Base-by-base conservation (phyloP, 2,888 invertebrate genomes). In the Andrena chrysosceles region DNA sequence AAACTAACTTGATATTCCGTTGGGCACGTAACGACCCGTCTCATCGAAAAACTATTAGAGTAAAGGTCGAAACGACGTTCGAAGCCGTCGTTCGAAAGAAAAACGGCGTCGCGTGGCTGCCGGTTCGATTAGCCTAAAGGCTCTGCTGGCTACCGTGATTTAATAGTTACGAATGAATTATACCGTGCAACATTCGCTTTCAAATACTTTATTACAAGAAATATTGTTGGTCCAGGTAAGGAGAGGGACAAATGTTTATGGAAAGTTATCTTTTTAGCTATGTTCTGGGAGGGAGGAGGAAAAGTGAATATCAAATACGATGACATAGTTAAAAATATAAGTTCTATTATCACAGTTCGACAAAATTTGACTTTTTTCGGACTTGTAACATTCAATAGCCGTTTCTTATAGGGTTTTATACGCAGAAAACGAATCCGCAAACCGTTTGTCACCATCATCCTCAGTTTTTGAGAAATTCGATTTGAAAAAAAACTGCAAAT, bases 31-130 rank as follows among this genome's bases (percentile, higher is more conserved):
- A 78, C 81, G 59, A 73, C 60, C 72, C 62, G 72, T 60, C 63
- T 29, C 69, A 81, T 81, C 77, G 81, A 76, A 69, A 73, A 81
- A 77, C 81, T 73, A 78, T 81, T 81, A 81, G 59, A 31, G 69
- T 33, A 66, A 73, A 73, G 64, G 66, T 69, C 66, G 69, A 69
- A 66, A 69, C 64, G 77, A 33, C 56, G 63, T 29, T 63, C 62
- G 67, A 68, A 68, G 69, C 59, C 62, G 49, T 54, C 71, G 62
- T 62, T 80, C 13, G 29, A 49, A 54, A 59, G 69, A 66, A 42
- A 70, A 66, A 70, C 42, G 72, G 31, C 72, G 66, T 68, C 77
- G 42, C 49, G 63, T 59, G 69, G 26, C 42, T 60, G 52, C 64
- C 59, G 31, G 69, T 72, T 77, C 56, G 64, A 49, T 64, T 77